These are phyloP conservation scores for Cyclura pinguis DNA, from an alignment of 2,797 vertebrate genomes.

Conservation along the genomic window DNA sequence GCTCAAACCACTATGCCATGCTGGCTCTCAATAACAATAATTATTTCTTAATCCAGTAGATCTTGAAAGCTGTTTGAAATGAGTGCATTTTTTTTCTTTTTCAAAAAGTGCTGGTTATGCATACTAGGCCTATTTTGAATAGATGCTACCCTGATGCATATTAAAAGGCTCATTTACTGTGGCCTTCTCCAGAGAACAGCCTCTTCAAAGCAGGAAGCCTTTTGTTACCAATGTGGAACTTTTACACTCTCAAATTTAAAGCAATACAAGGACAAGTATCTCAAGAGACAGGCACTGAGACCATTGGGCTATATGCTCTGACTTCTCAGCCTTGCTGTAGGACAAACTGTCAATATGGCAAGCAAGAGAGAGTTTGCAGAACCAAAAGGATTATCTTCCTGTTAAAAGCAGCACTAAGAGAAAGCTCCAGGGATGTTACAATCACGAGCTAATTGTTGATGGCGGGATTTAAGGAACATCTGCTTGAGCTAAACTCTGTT, in stretches of 20 bases:
- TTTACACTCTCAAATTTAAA: not conserved
- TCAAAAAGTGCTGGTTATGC: not conserved
- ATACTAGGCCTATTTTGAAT: not conserved
- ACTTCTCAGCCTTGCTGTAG: not conserved
- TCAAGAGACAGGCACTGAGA: not conserved
- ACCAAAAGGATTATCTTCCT: not conserved
- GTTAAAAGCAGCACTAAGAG: not conserved
- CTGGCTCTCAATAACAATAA: no score
- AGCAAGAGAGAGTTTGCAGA: not conserved
- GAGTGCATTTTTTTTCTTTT: not conserved
- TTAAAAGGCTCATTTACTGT: not conserved
- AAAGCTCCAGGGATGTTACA: not conserved
- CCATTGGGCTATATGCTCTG: not conserved
- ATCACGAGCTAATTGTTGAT: not conserved
- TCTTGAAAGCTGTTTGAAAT: not conserved
- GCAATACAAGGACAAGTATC: not conserved
- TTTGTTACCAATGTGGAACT: constrained; percentile 10
- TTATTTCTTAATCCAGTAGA: not conserved
- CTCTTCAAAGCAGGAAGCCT: not conserved
- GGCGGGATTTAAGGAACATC: not conserved
- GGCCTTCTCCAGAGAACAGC: not conserved
- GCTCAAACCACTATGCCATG: no score
- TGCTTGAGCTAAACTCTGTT: not conserved
- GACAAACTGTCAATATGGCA: not conserved
- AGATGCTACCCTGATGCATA: not conserved